A percentile compares a stretch with the other conserved stretches of the same genome.
phyloP scores from a whole-genome alignment of 2,113 vertebrate species.

The Callaeas wilsoni region DNA sequence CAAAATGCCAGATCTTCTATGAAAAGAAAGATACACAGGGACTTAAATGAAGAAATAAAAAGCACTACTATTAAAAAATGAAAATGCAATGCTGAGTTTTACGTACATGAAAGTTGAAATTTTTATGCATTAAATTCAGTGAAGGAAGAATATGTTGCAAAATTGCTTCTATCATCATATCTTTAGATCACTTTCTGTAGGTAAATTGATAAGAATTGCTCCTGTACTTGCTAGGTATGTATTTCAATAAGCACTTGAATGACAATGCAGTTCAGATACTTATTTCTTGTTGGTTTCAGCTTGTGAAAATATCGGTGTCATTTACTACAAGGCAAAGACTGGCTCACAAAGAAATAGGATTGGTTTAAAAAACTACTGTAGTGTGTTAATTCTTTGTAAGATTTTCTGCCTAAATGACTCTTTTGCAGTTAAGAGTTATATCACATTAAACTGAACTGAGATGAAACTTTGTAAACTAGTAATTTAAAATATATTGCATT shows the following conservation, averaged over 20 bases:
- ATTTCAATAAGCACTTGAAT: not conserved
- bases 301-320: not conserved
- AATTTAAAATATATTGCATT: not conserved
- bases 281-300: not conserved
- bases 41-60: conserved; percentile 1
- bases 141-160: not conserved
- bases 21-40: not conserved
- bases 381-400: not conserved
- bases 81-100: conserved; percentile 1
- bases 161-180: not conserved
- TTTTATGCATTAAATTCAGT: conserved; percentile 5
- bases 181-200: not conserved
- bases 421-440: not conserved
- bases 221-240: not conserved
- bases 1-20: not conserved
- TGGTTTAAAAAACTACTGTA: not conserved
- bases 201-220: not conserved
- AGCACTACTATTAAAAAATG: not conserved
- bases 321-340: not conserved
- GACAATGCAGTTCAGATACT: not conserved
- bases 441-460: not conserved
- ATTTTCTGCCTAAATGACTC: not conserved
- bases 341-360: not conserved
- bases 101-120: not conserved
- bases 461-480: not conserved